Conservation (phyloP, 2,888 invertebrate species). For the Ochropacha duplaris region DNA sequence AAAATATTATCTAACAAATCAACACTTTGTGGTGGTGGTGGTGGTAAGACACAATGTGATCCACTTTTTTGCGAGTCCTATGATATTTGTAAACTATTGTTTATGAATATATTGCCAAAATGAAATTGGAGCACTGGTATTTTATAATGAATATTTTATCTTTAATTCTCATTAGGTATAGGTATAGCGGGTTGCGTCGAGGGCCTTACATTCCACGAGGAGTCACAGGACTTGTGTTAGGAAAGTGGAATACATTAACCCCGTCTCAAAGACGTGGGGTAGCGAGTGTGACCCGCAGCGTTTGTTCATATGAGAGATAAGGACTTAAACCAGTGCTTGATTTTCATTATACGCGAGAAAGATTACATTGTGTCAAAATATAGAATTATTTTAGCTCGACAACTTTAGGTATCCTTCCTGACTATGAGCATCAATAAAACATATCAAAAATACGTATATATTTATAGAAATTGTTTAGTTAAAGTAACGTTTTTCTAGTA, state of each 20-base stretch:
- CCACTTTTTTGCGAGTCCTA: conserved; percentile 1
- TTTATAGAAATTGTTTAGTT: background rate
- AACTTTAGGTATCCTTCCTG: background rate
- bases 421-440: background rate
- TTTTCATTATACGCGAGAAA: background rate
- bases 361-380: conserved; percentile 28
- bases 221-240: conserved; percentile 1
- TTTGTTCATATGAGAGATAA: conserved; percentile 6
- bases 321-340: conserved; percentile 5
- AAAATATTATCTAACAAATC: conserved; percentile 76
- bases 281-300: background rate
- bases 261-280: background rate
- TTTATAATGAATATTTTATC: conserved; percentile 4
- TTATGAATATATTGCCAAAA: background rate
- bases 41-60: conserved; percentile 3
- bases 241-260: background rate
- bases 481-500: background rate
- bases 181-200: conserved; percentile 4
- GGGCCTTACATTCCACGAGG: conserved; percentile 6
- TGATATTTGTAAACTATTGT: background rate
- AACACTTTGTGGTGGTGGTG: conserved; percentile 67
- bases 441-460: background rate
- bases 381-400: conserved; percentile 14
- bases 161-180: conserved; percentile 7
- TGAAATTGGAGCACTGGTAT: conserved; percentile 6